These are phyloP conservation scores for Eucidaris tribuloides DNA, from an alignment of 35 echinoderm and acorn worm species.

Conservation along the genomic window DNA sequence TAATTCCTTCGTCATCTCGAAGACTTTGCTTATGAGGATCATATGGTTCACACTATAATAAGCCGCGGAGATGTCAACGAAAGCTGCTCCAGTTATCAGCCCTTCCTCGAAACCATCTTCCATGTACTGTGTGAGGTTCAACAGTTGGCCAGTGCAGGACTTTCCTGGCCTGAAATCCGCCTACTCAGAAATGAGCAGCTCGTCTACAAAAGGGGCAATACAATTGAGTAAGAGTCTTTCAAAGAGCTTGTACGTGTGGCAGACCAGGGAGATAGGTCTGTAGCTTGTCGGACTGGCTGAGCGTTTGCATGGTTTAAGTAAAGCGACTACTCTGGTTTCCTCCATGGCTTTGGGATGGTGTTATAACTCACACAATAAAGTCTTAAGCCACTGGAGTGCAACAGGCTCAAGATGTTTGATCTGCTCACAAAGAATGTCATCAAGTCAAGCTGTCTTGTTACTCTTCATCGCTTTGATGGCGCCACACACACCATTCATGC, in stretches of 20 bases:
- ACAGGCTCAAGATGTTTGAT: conserved; percentile 30
- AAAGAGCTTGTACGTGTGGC: too few species aligned
- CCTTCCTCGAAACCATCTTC: background rate
- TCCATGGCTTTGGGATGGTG: conserved; percentile 44
- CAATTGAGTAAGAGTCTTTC: conserved; percentile 12
- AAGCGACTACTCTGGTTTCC: conserved; percentile 20
- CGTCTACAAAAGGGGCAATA: background rate
- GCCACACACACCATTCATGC: background rate
- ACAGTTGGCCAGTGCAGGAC: background rate
- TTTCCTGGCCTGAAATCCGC: conserved; percentile 38
- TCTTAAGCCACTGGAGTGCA: conserved; percentile 8
- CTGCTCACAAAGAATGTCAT: conserved; percentile 34
- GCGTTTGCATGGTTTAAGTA: conserved; percentile 3
- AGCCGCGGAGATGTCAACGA: conserved; percentile 38
- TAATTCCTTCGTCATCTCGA: conserved; percentile 5
- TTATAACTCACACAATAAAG: conserved; percentile 33
- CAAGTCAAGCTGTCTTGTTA: conserved; percentile 12
- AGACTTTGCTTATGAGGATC: background rate
- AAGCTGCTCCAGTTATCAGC: background rate
- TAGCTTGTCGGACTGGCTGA: too few species aligned
- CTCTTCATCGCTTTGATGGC: conserved; percentile 17
- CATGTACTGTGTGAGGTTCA: background rate
- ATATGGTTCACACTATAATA: conserved; percentile 33
- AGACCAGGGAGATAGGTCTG: too few species aligned
- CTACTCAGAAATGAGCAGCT: background rate